phyloP scores from a whole-genome alignment of 2,113 vertebrate species.

The Mesembrinibis cayennensis region DNA sequence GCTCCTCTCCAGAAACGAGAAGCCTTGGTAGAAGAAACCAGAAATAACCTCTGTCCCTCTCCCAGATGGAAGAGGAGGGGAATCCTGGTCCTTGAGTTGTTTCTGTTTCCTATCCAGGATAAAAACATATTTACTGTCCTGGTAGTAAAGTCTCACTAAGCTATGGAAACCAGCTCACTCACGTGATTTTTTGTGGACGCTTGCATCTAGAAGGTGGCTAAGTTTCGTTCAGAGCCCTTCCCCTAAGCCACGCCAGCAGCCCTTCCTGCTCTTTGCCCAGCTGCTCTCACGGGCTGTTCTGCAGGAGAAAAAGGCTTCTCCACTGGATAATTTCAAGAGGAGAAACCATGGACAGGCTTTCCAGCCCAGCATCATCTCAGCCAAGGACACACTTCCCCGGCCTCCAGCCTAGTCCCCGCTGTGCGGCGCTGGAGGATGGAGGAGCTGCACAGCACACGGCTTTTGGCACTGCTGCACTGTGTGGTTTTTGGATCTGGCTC shows the following conservation, averaged over 20 bases:
- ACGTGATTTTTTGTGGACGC: rapidly evolving
- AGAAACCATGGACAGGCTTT: not conserved
- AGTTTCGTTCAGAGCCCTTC: not conserved
- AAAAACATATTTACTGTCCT: not conserved
- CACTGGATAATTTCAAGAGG: not conserved
- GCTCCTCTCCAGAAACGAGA: not conserved
- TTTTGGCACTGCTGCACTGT: not conserved
- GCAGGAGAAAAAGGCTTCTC: not conserved
- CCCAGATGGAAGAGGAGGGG: not conserved
- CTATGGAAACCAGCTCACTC: not conserved
- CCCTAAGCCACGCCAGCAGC: too few relatives aligned
- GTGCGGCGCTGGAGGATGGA: not conserved
- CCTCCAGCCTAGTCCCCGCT: not conserved
- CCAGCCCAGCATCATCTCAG: not conserved
- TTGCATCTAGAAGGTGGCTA: not conserved
- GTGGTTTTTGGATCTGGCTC: not conserved
- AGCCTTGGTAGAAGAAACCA: not conserved
- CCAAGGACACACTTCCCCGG: rapidly evolving
- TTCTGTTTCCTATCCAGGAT: not conserved
- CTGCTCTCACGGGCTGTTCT: not conserved
- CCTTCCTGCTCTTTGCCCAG: not conserved
- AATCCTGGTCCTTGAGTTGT: not conserved
- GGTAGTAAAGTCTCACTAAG: not conserved
- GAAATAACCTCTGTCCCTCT: not conserved
- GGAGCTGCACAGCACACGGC: not conserved